Evolutionary conservation across 1,140 invertebrate species (phyloP).

Genomic region (Cydia strobilella): DNA sequence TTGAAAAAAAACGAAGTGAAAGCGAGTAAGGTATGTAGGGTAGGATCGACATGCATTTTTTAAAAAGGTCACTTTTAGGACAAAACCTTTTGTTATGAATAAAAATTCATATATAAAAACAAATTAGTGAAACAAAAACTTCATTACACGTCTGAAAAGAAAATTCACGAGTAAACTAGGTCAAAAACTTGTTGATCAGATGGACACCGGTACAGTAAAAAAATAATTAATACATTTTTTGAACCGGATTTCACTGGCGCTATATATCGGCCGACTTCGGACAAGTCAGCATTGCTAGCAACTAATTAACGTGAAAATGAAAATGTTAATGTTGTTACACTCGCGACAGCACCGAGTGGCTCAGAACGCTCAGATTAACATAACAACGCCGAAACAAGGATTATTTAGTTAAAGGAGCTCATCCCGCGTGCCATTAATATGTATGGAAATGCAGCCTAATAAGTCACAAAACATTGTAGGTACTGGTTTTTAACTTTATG

Average conservation of each 20-base stretch:
- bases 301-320: conserved; percentile 17
- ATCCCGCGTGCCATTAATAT: conserved; percentile 36
- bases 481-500: not conserved
- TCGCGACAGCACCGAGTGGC: conserved; percentile 19
- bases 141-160: too few relatives aligned
- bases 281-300: not conserved
- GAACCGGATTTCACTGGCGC: not conserved
- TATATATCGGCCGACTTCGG: not conserved
- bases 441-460: conserved; percentile 36
- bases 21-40: not conserved
- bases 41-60: not conserved
- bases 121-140: too few relatives aligned
- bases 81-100: not conserved
- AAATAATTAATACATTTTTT: not conserved
- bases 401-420: conserved; percentile 37
- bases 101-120: too few relatives aligned
- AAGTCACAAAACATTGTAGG: not conserved
- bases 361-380: conserved; percentile 37
- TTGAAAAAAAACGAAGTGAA: not conserved
- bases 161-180: too few relatives aligned
- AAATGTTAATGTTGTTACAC: conserved; percentile 9
- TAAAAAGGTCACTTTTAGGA: not conserved
- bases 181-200: too few relatives aligned
- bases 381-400: conserved; percentile 39
- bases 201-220: too few relatives aligned